These are phyloP conservation scores for Drosophila athabasca DNA, from an alignment of 1,140 invertebrate species.

Conservation along the genomic window DNA sequence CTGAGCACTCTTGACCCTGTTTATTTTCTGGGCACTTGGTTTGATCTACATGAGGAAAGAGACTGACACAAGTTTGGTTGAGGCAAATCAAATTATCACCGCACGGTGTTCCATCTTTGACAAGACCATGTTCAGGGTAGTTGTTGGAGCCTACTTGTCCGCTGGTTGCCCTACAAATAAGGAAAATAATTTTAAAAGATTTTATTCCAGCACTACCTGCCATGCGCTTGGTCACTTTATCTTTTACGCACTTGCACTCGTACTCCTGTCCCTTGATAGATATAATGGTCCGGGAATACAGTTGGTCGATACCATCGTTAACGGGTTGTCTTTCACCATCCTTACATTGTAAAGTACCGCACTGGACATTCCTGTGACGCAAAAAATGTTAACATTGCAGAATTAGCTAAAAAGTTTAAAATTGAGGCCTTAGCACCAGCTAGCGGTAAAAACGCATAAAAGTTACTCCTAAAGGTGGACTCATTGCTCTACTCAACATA, in stretches of 20 bases:
- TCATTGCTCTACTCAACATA: no score
- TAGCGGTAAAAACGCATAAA: no score
- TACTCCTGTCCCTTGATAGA: slow-evolving; percentile 93
- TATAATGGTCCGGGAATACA: slow-evolving; percentile 93
- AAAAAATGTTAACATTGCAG: neutral
- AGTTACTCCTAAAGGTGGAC: no score
- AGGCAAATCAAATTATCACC: slow-evolving; percentile 95
- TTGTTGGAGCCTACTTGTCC: slow-evolving; percentile 87
- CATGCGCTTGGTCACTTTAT: neutral
- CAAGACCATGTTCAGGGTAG: slow-evolving; percentile 90
- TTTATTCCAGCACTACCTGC: neutral
- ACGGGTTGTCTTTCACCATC: slow-evolving; percentile 91
- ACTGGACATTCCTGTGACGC: slow-evolving; percentile 90
- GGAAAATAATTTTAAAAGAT: neutral
- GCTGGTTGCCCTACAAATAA: slow-evolving; percentile 87
- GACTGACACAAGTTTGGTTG: slow-evolving; percentile 94
- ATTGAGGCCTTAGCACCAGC: no score
- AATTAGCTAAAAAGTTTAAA: no score
- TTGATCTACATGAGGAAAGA: slow-evolving; percentile 92
- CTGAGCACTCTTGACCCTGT: slow-evolving; percentile 94
- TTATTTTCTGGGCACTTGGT: slow-evolving; percentile 95
- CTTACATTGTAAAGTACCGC: slow-evolving; percentile 95
- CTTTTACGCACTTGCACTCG: slow-evolving; percentile 94
- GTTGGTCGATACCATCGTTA: slow-evolving; percentile 90
- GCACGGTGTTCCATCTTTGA: slow-evolving; percentile 95